phyloP scores from a whole-genome alignment of 2,888 invertebrate species.

The Deladenus siricidicola region DNA sequence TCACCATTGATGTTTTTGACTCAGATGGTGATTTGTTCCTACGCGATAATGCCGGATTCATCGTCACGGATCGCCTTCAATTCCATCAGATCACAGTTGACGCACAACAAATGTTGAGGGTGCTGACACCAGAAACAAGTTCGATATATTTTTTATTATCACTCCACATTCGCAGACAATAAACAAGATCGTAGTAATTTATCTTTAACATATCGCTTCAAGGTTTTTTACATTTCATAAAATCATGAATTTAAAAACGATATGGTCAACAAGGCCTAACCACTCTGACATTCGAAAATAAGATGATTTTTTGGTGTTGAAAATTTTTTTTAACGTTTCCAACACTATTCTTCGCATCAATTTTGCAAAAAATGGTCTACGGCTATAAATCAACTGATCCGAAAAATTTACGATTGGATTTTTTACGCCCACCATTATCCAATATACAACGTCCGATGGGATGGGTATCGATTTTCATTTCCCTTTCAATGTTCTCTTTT shows the following conservation, averaged over 20 bases:
- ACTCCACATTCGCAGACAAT: neutral
- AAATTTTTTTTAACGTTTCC: no score
- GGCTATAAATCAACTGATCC: no score
- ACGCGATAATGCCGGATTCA: constrained; percentile 50
- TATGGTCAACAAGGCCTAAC: no score
- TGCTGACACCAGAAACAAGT: constrained; percentile 22
- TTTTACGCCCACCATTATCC: no score
- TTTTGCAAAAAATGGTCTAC: no score
- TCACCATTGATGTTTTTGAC: constrained; percentile 50
- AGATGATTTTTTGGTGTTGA: no score
- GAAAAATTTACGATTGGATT: no score
- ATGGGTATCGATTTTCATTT: no score
- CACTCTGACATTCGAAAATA: no score
- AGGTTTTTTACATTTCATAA: neutral
- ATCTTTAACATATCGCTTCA: neutral
- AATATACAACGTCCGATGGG: no score
- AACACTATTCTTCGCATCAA: no score
- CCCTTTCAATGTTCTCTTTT: no score
- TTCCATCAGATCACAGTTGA: constrained; percentile 38
- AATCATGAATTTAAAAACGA: neutral
- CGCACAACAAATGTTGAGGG: constrained; percentile 17
- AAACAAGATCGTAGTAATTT: neutral
- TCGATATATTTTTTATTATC: neutral
- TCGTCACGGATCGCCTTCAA: constrained; percentile 44
- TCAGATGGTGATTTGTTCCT: constrained; percentile 29